Percentiles rank a stretch among this genome's conserved stretches.
Conservation (phyloP, 2,797 vertebrate genomes). For the Tamandua tetradactyla region DNA sequence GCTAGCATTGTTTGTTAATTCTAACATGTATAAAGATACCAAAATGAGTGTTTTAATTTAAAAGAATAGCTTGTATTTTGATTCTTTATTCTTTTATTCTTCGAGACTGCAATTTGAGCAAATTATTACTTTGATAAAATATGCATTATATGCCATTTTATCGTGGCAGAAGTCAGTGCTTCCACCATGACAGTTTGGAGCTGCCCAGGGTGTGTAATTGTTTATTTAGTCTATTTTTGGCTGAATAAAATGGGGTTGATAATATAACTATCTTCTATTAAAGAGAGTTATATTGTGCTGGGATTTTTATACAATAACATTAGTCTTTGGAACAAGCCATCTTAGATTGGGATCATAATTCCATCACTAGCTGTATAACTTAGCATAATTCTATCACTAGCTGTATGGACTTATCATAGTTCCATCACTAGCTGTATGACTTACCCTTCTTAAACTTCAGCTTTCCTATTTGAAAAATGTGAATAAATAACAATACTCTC, state of each 20-base stretch:
- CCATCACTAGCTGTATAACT: neutral
- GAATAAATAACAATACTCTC: neutral
- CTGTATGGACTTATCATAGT: too few relatives aligned
- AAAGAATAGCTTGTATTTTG: neutral
- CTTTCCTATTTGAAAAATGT: conserved; percentile 37
- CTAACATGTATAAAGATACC: neutral
- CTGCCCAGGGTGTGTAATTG: neutral
- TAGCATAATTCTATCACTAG: neutral
- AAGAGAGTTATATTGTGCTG: neutral
- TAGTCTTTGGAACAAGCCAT: conserved; percentile 4
- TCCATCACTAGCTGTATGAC: neutral
- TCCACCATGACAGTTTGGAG: neutral
- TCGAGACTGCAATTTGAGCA: conserved; percentile 45
- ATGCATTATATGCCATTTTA: neutral
- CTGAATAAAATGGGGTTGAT: conserved; percentile 40
- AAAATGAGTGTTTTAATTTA: conserved; percentile 15
- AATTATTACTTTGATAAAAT: conserved; percentile 31
- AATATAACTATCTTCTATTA: neutral
- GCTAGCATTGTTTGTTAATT: conserved; percentile 23
- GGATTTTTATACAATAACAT: neutral
- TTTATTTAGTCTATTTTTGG: neutral
- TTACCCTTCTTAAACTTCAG: neutral
- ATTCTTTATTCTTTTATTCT: neutral
- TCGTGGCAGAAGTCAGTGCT: neutral
- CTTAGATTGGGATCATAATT: neutral